phyloP scores from a whole-genome alignment of 2,797 vertebrate genomes.

The Falco peregrinus region DNA sequence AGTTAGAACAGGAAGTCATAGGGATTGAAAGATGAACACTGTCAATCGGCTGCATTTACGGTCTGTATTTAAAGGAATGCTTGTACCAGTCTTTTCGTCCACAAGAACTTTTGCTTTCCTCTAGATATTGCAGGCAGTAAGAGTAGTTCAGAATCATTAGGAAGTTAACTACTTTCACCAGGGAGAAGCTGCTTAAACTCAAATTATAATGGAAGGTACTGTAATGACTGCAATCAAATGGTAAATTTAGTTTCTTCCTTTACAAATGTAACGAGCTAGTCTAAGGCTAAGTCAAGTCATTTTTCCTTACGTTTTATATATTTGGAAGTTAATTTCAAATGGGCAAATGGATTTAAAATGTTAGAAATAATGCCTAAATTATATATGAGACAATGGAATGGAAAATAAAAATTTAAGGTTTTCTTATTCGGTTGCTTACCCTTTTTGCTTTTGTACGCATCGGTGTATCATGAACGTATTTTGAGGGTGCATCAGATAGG shows the following conservation, averaged over 20 bases:
- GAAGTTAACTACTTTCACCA: neutral
- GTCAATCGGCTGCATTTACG: neutral
- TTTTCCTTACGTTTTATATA: neutral
- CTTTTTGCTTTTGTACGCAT: slow-evolving; percentile 92
- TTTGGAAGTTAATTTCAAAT: slow-evolving; percentile 11
- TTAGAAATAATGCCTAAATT: neutral
- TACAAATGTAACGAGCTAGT: neutral
- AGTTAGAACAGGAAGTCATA: neutral
- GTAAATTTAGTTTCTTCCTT: neutral
- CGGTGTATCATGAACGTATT: slow-evolving; percentile 84
- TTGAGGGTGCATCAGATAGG: slow-evolving; percentile 88
- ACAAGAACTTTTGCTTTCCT: neutral
- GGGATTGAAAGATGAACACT: neutral
- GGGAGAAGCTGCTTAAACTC: neutral
- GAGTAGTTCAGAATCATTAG: neutral
- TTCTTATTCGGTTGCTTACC: slow-evolving; percentile 83
- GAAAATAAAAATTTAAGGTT: slow-evolving; percentile 29
- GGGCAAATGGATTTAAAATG: neutral
- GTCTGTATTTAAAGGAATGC: neutral
- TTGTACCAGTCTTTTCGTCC: neutral
- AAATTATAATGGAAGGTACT: neutral
- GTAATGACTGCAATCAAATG: neutral
- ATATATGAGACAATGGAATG: slow-evolving; percentile 64
- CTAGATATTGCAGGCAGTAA: neutral
- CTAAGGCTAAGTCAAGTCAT: neutral